These are phyloP conservation scores for Haplotaxodon microlepis DNA, from an alignment of 2,113 vertebrate genomes.

Conservation along the genomic window DNA sequence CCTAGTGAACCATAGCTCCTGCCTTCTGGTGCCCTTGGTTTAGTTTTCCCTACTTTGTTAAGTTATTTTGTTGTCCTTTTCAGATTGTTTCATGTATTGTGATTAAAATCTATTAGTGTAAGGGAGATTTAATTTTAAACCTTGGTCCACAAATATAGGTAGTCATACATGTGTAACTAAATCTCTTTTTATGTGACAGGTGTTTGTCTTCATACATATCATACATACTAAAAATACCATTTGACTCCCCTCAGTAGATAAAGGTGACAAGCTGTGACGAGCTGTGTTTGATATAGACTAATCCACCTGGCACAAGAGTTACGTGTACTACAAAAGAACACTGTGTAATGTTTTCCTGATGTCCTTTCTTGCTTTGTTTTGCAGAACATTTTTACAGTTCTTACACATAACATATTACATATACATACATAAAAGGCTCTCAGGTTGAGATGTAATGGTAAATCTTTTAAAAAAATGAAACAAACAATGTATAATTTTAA, in stretches of 20 bases:
- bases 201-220: background rate
- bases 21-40: background rate
- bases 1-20: background rate
- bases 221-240: constrained; percentile 1
- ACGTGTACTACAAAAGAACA: background rate
- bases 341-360: background rate
- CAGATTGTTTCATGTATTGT: background rate
- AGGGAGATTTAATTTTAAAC: background rate
- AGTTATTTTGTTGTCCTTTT: background rate
- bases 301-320: background rate
- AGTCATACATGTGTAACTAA: background rate
- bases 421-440: background rate
- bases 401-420: background rate
- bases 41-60: background rate
- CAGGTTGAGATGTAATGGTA: background rate
- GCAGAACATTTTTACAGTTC: background rate
- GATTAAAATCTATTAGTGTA: background rate
- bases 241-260: background rate
- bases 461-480: background rate
- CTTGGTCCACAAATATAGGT: background rate
- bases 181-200: background rate
- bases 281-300: background rate
- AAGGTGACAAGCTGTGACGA: background rate
- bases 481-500: background rate
- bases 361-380: background rate